A percentile compares a stretch with the other conserved stretches of the same genome.
Conservation (phyloP, 1,140 invertebrate genomes). For the Acromyrmex charruanus region DNA sequence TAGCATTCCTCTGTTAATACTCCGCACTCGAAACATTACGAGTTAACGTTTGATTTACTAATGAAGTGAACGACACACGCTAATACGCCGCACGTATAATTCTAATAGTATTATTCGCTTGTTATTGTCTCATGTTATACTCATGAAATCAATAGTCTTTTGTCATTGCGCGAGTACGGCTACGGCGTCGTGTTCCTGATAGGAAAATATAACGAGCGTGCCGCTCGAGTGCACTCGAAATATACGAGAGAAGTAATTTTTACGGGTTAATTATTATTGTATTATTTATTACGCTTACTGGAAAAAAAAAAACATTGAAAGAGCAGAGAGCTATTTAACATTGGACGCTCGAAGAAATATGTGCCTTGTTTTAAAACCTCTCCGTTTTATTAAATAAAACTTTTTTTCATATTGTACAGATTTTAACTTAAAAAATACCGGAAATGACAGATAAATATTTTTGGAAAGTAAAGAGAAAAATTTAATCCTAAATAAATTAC, state of each 20-base stretch:
- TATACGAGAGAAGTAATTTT: constrained; percentile 6
- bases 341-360: background rate
- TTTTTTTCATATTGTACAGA: background rate
- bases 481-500: background rate
- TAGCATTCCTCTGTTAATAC: constrained; percentile 29
- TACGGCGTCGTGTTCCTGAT: background rate
- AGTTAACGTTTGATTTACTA: constrained; percentile 41
- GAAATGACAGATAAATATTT: background rate
- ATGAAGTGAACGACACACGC: constrained; percentile 43
- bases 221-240: background rate
- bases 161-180: background rate
- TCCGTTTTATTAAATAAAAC: background rate
- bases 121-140: constrained; percentile 15
- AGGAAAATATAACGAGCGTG: background rate
- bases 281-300: constrained; percentile 1
- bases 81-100: constrained; percentile 35
- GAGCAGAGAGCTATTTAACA: background rate
- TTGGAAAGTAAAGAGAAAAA: background rate
- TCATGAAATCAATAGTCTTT: background rate
- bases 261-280: background rate
- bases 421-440: background rate
- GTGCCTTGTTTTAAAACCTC: background rate
- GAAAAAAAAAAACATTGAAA: background rate
- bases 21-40: constrained; percentile 26
- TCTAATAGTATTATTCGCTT: constrained; percentile 28